Evolutionary conservation across 2,888 invertebrate genomes (phyloP).

Genomic region (Cataglyphis rosenhaueri): DNA sequence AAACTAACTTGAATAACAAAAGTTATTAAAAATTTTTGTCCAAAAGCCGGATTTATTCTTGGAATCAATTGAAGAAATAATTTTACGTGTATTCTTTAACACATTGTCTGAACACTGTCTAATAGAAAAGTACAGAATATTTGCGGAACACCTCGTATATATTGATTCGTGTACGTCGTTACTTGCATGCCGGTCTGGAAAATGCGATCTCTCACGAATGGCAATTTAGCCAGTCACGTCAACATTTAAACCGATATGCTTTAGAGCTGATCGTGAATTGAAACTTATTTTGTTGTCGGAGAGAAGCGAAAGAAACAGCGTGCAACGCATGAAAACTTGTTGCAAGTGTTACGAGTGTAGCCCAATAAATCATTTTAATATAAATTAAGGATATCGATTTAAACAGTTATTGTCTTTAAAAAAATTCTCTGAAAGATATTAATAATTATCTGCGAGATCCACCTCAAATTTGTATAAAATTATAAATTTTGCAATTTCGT

Average conservation of each 20-base stretch:
- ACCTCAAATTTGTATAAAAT: not conserved
- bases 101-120: not conserved
- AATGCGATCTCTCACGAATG: slow-evolving; percentile 58
- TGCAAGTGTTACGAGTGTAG: not conserved
- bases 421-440: not conserved
- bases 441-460: not conserved
- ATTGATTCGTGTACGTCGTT: slow-evolving; percentile 18
- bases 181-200: slow-evolving; percentile 36
- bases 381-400: not conserved
- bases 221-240: slow-evolving; percentile 60
- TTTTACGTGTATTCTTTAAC: not conserved
- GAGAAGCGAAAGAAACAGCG: not conserved
- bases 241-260: slow-evolving; percentile 38
- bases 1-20: not conserved
- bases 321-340: not conserved
- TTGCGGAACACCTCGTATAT: slow-evolving; percentile 15
- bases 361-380: not conserved
- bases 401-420: not conserved
- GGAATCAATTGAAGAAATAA: not conserved
- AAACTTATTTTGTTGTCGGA: slow-evolving; percentile 51
- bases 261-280: slow-evolving; percentile 43
- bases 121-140: not conserved
- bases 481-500: not conserved
- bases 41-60: not conserved
- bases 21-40: not conserved